Conservation (phyloP, 2,888 invertebrate species). For the Polyommatus icarus region DNA sequence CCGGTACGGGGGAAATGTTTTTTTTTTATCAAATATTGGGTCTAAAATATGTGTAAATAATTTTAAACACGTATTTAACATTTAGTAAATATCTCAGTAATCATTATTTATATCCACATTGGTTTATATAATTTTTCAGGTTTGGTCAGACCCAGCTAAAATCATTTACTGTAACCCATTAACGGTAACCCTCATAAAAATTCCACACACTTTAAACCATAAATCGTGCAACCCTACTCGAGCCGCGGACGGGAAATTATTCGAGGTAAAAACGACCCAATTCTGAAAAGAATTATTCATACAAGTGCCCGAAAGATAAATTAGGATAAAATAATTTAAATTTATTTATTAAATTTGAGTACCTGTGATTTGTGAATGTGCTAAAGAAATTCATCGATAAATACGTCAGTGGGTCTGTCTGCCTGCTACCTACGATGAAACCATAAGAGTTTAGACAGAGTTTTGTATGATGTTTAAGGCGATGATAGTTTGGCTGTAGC, state of each 20-base stretch:
- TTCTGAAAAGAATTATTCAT: not conserved
- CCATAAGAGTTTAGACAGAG: no score
- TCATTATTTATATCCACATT: not conserved
- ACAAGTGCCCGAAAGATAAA: not conserved
- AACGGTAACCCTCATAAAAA: slow-evolving; percentile 8
- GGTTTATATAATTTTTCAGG: not conserved
- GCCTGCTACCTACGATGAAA: no score
- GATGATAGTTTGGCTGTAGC: no score
- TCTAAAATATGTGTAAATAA: no score
- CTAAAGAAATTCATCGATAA: no score
- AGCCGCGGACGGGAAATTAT: slow-evolving; percentile 1
- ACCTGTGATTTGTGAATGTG: not conserved
- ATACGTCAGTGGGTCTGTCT: no score
- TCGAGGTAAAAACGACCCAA: not conserved
- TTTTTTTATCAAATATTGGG: no score
- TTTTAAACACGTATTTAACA: no score
- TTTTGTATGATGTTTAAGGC: no score
- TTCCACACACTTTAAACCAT: slow-evolving; percentile 21
- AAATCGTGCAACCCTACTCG: slow-evolving; percentile 5
- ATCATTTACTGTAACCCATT: not conserved
- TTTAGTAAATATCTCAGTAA: no score
- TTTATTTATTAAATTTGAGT: not conserved
- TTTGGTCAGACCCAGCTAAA: not conserved
- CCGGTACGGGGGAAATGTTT: no score
- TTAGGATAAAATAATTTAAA: not conserved